Base-by-base conservation (phyloP, 2,888 invertebrate species). In the Galerucella pusilla region DNA sequence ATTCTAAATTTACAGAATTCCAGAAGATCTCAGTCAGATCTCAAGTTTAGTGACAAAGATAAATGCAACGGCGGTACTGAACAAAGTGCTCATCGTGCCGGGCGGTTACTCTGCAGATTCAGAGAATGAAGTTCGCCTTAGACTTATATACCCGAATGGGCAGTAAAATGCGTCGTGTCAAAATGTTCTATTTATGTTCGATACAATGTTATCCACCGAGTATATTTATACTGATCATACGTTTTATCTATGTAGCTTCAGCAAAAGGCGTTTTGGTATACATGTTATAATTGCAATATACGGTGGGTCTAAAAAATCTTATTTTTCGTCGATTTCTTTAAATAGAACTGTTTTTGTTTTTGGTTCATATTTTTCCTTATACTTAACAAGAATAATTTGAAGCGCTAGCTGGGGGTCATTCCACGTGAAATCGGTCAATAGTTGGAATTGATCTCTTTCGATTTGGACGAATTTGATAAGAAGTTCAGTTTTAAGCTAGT, bases 61-160 rank as follows among this genome's bases (percentile, higher is more conserved):
- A 57, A 68, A 68, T 68, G 68, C 57, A 54, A 54, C n/a, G 68
- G 68, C 68, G 68, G 68, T 57, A 57, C 57, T 12, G 12, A 42
- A 57, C 68, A 68, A 54, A 54, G 54, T 54, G n/a, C 54, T n/a
- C 54, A n/a, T n/a, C 54, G 54, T 49, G 49, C 49, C 49, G 49
- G 35, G 35, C 35, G 35, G 35, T 7, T 42, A 42, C 6, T 42
- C 7, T 42, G 7, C 35, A 42, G 35, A 54, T 54, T 54, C 54
- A 54, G n/a, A 54, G 54, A 54, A 54, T 54, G n/a, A 54, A 54
- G 54, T n/a, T 54, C 16, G 16, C 7, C 14, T 54, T n/a, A 16
- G n/a, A 54, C 54, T 54, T 54, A 54, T n/a, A 54, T 54, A 54
- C 54, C 16, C 14, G 54, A 16, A 54, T 54, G 14, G 54, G 54